Conservation (phyloP, 2,113 vertebrate genomes). For the Hypomesus transpacificus region DNA sequence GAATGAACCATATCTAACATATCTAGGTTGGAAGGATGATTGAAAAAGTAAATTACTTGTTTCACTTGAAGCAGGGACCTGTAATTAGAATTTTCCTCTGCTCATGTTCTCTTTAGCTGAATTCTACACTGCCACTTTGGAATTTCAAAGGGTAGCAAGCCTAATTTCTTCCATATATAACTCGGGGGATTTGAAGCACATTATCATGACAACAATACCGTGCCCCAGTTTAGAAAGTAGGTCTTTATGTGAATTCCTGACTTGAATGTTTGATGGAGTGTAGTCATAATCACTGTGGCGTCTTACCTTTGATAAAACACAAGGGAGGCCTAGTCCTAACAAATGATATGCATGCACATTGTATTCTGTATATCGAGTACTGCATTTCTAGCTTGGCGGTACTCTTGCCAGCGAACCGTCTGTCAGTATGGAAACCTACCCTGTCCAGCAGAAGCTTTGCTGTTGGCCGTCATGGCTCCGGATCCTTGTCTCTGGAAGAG, state of each 20-base stretch:
- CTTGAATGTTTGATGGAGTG: neutral
- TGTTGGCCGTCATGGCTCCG: conserved; percentile 59
- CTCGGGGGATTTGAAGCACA: conserved; percentile 44
- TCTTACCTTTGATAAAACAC: conserved; percentile 3
- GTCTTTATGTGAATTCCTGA: conserved; percentile 32
- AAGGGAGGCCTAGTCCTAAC: neutral
- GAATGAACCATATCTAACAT: too few species aligned
- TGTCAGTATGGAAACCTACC: conserved; percentile 46
- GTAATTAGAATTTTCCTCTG: neutral
- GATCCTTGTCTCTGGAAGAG: conserved; percentile 69
- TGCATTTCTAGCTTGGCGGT: neutral
- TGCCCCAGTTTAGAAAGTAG: conserved; percentile 47
- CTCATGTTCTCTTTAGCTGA: conserved; percentile 15
- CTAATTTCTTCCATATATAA: conserved; percentile 32
- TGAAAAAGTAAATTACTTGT: too few species aligned
- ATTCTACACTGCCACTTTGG: conserved; percentile 27
- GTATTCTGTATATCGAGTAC: too few species aligned
- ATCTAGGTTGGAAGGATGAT: too few species aligned
- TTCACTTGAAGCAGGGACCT: neutral
- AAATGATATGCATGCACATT: neutral
- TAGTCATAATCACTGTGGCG: neutral
- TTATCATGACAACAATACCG: conserved; percentile 38
- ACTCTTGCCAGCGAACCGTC: neutral
- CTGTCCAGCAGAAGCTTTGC: conserved; percentile 63
- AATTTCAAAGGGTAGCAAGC: conserved; percentile 37